Base-by-base conservation (phyloP, 2,888 invertebrate species). In the Eupithecia subumbrata region DNA sequence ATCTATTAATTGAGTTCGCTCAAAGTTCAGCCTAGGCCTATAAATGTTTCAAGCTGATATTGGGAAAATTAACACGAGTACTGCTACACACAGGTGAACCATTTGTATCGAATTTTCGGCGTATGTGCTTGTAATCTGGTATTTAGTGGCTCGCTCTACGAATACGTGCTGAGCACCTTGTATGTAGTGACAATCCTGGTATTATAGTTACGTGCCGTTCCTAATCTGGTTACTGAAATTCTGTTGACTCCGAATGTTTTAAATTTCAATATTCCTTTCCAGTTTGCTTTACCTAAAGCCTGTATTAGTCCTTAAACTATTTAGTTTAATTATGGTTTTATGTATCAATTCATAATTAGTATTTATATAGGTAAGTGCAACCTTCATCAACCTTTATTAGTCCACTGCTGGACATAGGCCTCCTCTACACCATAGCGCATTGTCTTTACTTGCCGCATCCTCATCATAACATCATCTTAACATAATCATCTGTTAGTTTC, bases 11-110 rank as follows among this genome's bases (percentile, higher is more conserved):
- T 76, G 71, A 66, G 71, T 74, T 25, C 52, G 74, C 71, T 74
- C 76, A 72, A 76, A 76, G 71, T 73, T 73, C 71, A 52, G 34
- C 68, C 70, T 71, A 71, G 71, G 73, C 71, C 71, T 73, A 45
- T 69, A 69, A 73, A 68, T 68, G 56, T 48, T 63, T 69, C 67
- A 73, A 71, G 56, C 25, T 73, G 79, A 86, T 86, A 86, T 88
- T 84, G 86, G 84, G 84, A 86, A 87, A 89, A 89, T 90, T 90
- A 89, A 88, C 87, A 87, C 83, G 85, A 85, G 83, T 84, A 82
- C 71, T 83, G 85, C 60, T 25, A 69, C 7, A 89, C 87, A 88
- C 22, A 60, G 14, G 60, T 25, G 60, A 60, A 60, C 60, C 60
- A 60, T 60, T 60, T 60, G 60, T 60, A 60, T 60, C 60, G 60